Evolutionary conservation across 2,797 vertebrate species (phyloP), one percentile per base, ranked within the genome.

Genomic region (Cossypha heuglini): DNA sequence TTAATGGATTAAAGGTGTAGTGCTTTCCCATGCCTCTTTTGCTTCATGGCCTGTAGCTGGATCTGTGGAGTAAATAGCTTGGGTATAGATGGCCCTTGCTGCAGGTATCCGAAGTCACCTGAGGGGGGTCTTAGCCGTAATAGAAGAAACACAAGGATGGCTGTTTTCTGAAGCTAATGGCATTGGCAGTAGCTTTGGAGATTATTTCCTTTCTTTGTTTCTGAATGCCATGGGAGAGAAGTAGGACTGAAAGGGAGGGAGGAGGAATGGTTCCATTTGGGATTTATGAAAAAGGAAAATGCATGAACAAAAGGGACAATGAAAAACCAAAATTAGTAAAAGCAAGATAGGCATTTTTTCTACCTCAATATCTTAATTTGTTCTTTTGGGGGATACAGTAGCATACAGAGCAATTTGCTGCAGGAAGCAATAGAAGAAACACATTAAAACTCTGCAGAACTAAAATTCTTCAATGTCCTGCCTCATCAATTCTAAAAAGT

Each of bases 241-340:
- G 5, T 25, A 13, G 46, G 46, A 48, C 46, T 25, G 46, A 26
- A 46, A 74, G 15, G 33, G 37, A 58, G 26, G 24, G 31, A 42
- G 12, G 11, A 75, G 37, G n/a, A 80, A 31, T 71, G 10, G 13
- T 86, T 86, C n/a, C 45, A 46, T 45, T 80, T 93, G 73, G 35
- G 29, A 88, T 86, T 91, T 90, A 68, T 33, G 57, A 75, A 86
- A 85, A 68, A 68, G 28, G 38, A 84, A 84, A 93, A 71, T 55
- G 29, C 54, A 74, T 49, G 21, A 83, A 71, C 28, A 49, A 80
- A 76, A 24, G 43, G 24, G 21, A 77, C 24, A 68, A 38, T 42
- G 25, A 63, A 80, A 86, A 87, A n/a, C 10, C 64, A 85, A 93
- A 92, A 69, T 87, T 92, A 85, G 43, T 78, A 78, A 63, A 86